Evolutionary conservation across 2,888 invertebrate genomes (phyloP), one percentile per base, ranked within the genome.

Genomic region (Meghimatium bilineatum): DNA sequence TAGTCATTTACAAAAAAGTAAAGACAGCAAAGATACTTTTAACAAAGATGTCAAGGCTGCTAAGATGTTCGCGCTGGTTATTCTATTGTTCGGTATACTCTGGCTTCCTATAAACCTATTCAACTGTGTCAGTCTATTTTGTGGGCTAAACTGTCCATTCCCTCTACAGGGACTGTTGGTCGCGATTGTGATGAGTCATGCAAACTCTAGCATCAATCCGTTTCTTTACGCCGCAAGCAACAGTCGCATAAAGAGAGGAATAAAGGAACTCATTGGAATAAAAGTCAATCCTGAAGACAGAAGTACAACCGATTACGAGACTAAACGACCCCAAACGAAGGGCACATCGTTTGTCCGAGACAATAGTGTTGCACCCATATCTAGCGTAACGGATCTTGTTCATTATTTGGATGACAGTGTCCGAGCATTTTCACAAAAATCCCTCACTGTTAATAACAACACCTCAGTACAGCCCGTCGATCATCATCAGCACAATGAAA

Each of bases 21-120:
- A 34, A 29, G 72, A 71, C n/a, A 10, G 44, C 14, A 26, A 52
- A 34, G 88, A 89, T 1, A 85, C 85, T 71, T 89, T 90, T n/a
- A 86, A 86, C 79, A 87, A 87, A 75, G 91, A 92, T 78, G 89
- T 91, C 29, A 90, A 91, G 85, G 92, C 92, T 1, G 93, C 92
- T 20, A 93, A 92, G 82, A 90, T 91, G 69, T 88, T 93, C 26
- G 91, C 91, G 2, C 86, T 92, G 26, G 91, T 93, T 36, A 91
- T 93, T 29, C 86, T 90, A 12, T 85, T 92, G 23, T 93, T 93
- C 86, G 91, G 91, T 1, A 38, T 92, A 10, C 91, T 91, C 85
- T 93, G 93, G 93, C 86, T 93, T 76, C 93, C 93, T 0, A 85
- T 93, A 12, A 92, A 93, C 83, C 89, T 91, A 72, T 86, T 91